Evolutionary conservation across 2,888 invertebrate species (phyloP).

Genomic region (Drosophila borborema): DNA sequence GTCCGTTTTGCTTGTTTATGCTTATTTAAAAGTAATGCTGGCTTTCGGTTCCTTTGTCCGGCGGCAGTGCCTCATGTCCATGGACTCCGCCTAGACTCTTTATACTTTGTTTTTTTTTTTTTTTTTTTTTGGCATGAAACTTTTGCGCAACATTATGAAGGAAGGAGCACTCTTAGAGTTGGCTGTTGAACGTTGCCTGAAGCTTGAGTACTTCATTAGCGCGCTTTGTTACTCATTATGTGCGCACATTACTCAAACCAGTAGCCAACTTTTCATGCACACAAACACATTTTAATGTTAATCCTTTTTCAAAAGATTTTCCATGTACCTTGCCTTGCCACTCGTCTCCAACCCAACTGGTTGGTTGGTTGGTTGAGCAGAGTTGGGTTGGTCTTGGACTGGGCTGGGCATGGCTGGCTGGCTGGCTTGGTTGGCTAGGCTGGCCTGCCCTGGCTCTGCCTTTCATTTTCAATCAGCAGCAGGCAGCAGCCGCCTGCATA

Average conservation of each 20-base stretch:
- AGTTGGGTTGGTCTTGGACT: background rate
- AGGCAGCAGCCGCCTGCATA: slow-evolving; percentile 63
- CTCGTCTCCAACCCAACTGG: background rate
- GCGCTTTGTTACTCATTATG: slow-evolving; percentile 79
- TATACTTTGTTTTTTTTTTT: background rate
- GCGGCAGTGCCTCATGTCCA: slow-evolving; percentile 16
- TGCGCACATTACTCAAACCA: slow-evolving; percentile 76
- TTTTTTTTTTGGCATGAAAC: slow-evolving; percentile 21
- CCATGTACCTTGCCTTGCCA: slow-evolving; percentile 33
- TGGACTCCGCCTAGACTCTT: slow-evolving; percentile 3
- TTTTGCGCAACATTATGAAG: slow-evolving; percentile 32
- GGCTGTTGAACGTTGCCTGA: slow-evolving; percentile 47
- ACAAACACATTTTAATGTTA: slow-evolving; percentile 69
- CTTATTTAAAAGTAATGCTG: slow-evolving; percentile 37
- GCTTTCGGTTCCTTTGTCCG: slow-evolving; percentile 25
- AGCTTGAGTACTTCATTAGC: slow-evolving; percentile 78
- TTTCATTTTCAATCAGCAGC: slow-evolving; percentile 75
- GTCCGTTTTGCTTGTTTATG: slow-evolving; percentile 43
- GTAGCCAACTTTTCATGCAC: slow-evolving; percentile 61
- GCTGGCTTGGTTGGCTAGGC: background rate
- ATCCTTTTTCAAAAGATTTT: slow-evolving; percentile 77
- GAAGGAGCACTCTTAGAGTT: slow-evolving; percentile 32
- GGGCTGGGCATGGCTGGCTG: background rate
- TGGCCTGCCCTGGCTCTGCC: slow-evolving; percentile 33
- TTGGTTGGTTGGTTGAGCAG: background rate